Base-by-base conservation (phyloP, 2,888 invertebrate species). In the Himalopsyche tibetana region DNA sequence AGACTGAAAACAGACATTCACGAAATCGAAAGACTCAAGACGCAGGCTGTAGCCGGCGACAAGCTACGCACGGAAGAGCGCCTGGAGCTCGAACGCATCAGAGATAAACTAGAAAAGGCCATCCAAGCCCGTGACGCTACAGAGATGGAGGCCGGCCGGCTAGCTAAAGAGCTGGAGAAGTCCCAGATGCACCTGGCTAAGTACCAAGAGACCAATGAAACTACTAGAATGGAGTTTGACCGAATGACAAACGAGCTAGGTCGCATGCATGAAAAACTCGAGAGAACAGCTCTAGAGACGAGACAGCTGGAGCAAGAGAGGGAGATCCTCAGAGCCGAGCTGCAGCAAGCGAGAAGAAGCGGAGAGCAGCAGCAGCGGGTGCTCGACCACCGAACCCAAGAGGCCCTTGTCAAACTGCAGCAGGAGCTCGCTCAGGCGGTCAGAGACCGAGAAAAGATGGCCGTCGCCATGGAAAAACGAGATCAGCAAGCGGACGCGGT, bases 51-150 rank as follows among this genome's bases (percentile, higher is more conserved):
- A 88, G 93, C 94, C 40, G 95, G 95, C 36, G 95, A 95, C 89
- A 95, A 95, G 90, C 94, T 95, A 38, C 92, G 95, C 89, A 94
- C 94, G 80, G 95, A 95, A 90, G 96, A 95, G 90, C 94, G 95
- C 89, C 95, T 95, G 89, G 98, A 98, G 92, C 95, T 97, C 85
- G 97, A 98, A 91, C 94, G 97, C 89, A 93, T 97, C 85, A 95
- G 97, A 89, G 97, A 98, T 89, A 97, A 97, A 91, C 93, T 97
- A 84, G 98, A 98, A 90, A 97, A 97, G 91, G 96, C 97, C 17
- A 95, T 97, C 88, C 95, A 96, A 90, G 95, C 96, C 0, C 94
- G 97, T 89, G 97, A 97, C 90, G 95, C 96, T 82, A 97, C 97
- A 9, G 97, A 97, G 93, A 94, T 97, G 92, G 97, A 97, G 91